A percentile compares a stretch with the other conserved stretches of the same genome.
Conservation (phyloP, 2,888 invertebrate species). For the Amphipoea oculea region DNA sequence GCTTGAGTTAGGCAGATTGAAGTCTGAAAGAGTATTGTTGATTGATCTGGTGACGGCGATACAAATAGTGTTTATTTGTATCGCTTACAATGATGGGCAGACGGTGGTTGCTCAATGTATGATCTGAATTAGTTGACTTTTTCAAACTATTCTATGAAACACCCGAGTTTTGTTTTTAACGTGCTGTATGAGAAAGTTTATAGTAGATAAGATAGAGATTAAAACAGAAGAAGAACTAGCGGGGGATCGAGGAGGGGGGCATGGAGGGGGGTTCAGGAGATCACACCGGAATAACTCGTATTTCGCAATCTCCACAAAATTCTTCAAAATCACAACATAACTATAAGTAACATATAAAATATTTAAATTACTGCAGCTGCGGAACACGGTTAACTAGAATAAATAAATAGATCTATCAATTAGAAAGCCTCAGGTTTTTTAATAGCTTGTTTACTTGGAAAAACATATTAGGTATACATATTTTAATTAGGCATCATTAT, state of each 20-base stretch:
- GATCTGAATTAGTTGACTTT: neutral
- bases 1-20: neutral
- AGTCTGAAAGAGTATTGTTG: slow-evolving; percentile 8
- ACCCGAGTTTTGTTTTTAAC: neutral
- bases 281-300: too few species aligned
- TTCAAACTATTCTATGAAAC: neutral
- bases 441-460: neutral
- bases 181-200: too few species aligned
- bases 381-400: neutral
- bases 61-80: neutral
- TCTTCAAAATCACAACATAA: neutral
- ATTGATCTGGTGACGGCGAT: neutral
- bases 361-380: neutral
- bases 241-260: too few species aligned
- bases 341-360: neutral
- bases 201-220: too few species aligned
- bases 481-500: neutral
- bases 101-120: neutral
- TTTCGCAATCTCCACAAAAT: neutral
- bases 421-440: neutral
- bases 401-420: neutral
- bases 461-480: too few species aligned
- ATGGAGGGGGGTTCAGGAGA: too few species aligned
- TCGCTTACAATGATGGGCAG: neutral
- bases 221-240: too few species aligned